These are phyloP conservation scores for Thamnaconus septentrionalis DNA, from an alignment of 2,113 vertebrate species.

Conservation along the genomic window DNA sequence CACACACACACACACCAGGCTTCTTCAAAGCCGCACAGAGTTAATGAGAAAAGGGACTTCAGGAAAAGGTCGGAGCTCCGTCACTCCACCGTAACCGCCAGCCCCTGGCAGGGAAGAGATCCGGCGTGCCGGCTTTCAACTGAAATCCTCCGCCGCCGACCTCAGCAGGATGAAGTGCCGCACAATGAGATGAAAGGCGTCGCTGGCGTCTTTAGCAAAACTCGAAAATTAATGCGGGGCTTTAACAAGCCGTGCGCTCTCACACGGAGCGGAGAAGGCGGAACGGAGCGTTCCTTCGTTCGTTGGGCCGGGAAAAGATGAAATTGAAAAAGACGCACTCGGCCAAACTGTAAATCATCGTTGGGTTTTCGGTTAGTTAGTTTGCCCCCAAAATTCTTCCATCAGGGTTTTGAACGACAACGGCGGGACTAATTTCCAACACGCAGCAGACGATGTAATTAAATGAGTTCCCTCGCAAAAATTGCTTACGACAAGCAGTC, in stretches of 20 bases:
- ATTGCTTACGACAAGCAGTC: too few relatives aligned
- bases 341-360: too few relatives aligned
- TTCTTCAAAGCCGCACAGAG: slow-evolving; percentile 36
- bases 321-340: background rate
- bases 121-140: slow-evolving; percentile 25
- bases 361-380: too few relatives aligned
- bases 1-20: background rate
- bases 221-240: slow-evolving; percentile 38
- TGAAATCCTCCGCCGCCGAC: slow-evolving; percentile 40
- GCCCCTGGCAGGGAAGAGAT: background rate
- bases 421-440: too few relatives aligned
- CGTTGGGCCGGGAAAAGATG: background rate
- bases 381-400: too few relatives aligned
- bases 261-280: too few relatives aligned
- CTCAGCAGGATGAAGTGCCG: slow-evolving; percentile 39
- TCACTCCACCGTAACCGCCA: slow-evolving; percentile 20
- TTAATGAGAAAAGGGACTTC: slow-evolving; percentile 45
- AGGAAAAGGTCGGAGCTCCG: slow-evolving; percentile 17
- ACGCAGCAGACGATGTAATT: too few relatives aligned
- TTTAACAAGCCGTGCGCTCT: too few relatives aligned
- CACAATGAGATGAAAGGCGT: slow-evolving; percentile 43
- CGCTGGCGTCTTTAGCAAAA: slow-evolving; percentile 31
- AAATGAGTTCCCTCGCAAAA: too few relatives aligned
- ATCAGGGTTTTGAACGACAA: too few relatives aligned
- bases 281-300: too few relatives aligned